Evolutionary conservation across 2,113 vertebrate genomes (phyloP), one percentile per base, ranked within the genome.

Genomic region (Hemicordylus capensis): DNA sequence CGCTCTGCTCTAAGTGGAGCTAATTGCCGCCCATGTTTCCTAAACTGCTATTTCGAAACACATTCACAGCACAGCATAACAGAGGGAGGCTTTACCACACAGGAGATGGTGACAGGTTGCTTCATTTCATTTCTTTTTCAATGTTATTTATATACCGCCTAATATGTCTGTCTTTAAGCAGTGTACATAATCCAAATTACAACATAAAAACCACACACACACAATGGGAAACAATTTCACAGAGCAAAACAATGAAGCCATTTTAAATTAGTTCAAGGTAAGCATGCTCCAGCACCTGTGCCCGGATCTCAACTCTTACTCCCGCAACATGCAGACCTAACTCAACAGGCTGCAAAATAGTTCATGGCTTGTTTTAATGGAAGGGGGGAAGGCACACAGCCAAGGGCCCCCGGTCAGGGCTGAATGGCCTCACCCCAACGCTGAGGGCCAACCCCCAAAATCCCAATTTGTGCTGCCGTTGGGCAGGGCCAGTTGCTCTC

Each of bases 271-370:
- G n/a, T n/a, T n/a, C n/a, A n/a, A n/a, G n/a, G n/a, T n/a, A 87
- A 89, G 34, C 63, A 80, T 88, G 81, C 56, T 80, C 81, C 83
- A 81, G 77, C 83, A 85, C 87, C 76, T 24, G 91, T 26, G 54
- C 76, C 85, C 2, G 28, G 79, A 88, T 84, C 90, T 90, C 87
- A 28, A 77, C 72, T 19, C n/a, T 59, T 88, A 81, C 84, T 85
- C 69, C 48, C 34, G 63, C 88, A 64, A 12, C 90, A 69, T 78
- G 78, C 74, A 19, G 31, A 19, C 86, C 44, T 87, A 81, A 14
- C 69, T n/a, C 79, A 85, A 81, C 76, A 44, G 39, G 88, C 81
- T 76, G 75, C 85, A 88, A 79, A 80, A 64, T 1, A 83, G 8
- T 85, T 46, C 37, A 89, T 80, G 87, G 89, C 74, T 59, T 9